Percentiles rank a stretch among this genome's conserved stretches.
These are phyloP conservation scores for Muscina levida DNA, from an alignment of 2,888 invertebrate genomes.

Conservation along the genomic window DNA sequence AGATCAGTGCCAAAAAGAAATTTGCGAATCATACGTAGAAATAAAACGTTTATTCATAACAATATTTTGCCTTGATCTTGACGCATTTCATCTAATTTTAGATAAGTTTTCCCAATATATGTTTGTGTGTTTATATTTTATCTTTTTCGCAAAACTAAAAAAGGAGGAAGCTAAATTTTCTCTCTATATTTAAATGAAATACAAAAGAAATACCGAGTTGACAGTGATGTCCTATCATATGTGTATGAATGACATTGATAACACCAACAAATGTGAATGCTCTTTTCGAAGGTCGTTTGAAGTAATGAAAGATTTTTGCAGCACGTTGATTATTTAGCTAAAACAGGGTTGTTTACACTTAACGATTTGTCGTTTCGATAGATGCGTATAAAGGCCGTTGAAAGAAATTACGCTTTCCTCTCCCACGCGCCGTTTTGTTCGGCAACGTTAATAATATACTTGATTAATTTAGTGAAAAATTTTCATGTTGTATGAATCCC, in stretches of 20 bases:
- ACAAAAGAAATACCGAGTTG: too few relatives aligned
- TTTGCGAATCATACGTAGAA: background rate
- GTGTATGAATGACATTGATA: slow-evolving; percentile 4
- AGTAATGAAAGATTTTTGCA: too few relatives aligned
- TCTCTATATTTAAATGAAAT: background rate
- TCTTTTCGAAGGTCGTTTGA: slow-evolving; percentile 3
- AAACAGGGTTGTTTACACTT: too few relatives aligned
- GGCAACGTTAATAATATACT: too few relatives aligned
- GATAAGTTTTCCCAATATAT: background rate
- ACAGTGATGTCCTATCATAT: slow-evolving; percentile 14
- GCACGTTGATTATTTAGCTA: too few relatives aligned
- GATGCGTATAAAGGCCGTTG: too few relatives aligned
- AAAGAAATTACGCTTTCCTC: too few relatives aligned
- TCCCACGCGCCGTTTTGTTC: too few relatives aligned
- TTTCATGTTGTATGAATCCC: too few relatives aligned
- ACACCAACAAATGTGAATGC: background rate
- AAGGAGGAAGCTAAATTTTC: background rate
- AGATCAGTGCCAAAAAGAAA: too few relatives aligned
- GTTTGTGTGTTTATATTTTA: background rate
- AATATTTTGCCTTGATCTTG: slow-evolving; percentile 54
- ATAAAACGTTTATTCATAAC: slow-evolving; percentile 14
- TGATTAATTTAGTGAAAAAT: too few relatives aligned
- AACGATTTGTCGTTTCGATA: too few relatives aligned
- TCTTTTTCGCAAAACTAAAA: background rate
- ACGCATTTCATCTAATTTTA: slow-evolving; percentile 1